Base-by-base conservation (phyloP, 2,888 invertebrate species). In the Calameuta idolon region DNA sequence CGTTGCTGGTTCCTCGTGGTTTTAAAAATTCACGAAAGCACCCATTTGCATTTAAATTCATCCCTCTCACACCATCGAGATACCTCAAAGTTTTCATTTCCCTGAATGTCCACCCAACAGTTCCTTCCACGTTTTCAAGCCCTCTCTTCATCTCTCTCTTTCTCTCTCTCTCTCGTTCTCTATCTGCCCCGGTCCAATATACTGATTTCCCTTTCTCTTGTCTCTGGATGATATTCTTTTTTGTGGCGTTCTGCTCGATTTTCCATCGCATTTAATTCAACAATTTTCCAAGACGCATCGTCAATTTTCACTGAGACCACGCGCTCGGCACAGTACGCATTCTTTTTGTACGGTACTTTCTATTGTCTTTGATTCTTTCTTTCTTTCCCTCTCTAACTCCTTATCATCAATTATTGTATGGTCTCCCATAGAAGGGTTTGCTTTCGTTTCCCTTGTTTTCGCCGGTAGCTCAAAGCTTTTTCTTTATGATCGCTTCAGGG, bases 1-100 rank as follows among this genome's bases (percentile, higher is more conserved):
- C 23, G 23, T 55, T 9, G 55, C 55, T 55, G 55, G 55, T 23
- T 55, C 23, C 15, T 23, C 55, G 55, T 55, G 55, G 55, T 55
- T 55, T 15, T 0, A 55, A 23, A 55, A 55, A 55, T 55, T 55
- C 23, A 55, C 23, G 23, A 9, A 23, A 23, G 55, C 55, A 55
- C 23, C 55, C 55, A 71, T 71, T 71, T 71, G 71, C 71, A 71
- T 71, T 71, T 71, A 71, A 71, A 71, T 71, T 23, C 33, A 11
- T 34, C 31, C 12, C 4, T 15, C 71, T 23, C 71, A 31, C 23
- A 23, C 15, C 12, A 23, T 71, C 30, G 31, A 71, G 71, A 12
- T 33, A 31, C 12, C 33, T 34, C 9, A 33, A 71, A 71, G 34
- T 71, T 71, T 71, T 71, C 31, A 71, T 71, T 71, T 71, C 31